Conservation (phyloP, 1,140 invertebrate species). For the Pseudomyrmex flavicornis region DNA sequence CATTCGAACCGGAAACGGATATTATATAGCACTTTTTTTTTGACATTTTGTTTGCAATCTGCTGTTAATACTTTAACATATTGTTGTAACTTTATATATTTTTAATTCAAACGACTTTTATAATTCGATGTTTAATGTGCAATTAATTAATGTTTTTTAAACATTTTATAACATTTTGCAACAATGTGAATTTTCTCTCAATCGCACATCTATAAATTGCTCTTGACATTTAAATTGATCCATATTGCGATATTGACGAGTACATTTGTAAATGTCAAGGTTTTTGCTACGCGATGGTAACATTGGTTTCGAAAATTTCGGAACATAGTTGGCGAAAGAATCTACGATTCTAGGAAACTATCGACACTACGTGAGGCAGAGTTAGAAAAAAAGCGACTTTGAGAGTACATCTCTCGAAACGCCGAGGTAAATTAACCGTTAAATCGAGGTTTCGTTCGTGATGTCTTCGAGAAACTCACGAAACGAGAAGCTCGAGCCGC, state of each 20-base stretch:
- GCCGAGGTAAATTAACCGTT: slow-evolving; percentile 52
- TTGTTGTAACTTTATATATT: neutral
- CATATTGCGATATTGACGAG: slow-evolving; percentile 24
- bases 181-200: neutral
- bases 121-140: too few relatives aligned
- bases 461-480: slow-evolving; percentile 61
- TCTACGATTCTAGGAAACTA: slow-evolving; percentile 43
- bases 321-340: slow-evolving; percentile 10
- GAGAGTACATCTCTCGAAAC: slow-evolving; percentile 54
- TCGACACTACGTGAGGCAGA: slow-evolving; percentile 38
- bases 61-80: too few relatives aligned
- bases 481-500: slow-evolving; percentile 39
- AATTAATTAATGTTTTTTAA: too few relatives aligned
- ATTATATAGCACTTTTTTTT: slow-evolving; percentile 12
- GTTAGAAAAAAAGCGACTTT: slow-evolving; percentile 26
- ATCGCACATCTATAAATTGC: neutral
- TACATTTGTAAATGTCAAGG: slow-evolving; percentile 21
- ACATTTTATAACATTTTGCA: neutral
- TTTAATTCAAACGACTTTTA: neutral
- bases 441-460: slow-evolving; percentile 61
- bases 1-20: slow-evolving; percentile 14
- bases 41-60: neutral
- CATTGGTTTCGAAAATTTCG: slow-evolving; percentile 32
- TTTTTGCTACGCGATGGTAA: slow-evolving; percentile 30
- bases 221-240: neutral